These are phyloP conservation scores for Willisornis vidua DNA, from an alignment of 2,113 vertebrate species.

Conservation along the genomic window DNA sequence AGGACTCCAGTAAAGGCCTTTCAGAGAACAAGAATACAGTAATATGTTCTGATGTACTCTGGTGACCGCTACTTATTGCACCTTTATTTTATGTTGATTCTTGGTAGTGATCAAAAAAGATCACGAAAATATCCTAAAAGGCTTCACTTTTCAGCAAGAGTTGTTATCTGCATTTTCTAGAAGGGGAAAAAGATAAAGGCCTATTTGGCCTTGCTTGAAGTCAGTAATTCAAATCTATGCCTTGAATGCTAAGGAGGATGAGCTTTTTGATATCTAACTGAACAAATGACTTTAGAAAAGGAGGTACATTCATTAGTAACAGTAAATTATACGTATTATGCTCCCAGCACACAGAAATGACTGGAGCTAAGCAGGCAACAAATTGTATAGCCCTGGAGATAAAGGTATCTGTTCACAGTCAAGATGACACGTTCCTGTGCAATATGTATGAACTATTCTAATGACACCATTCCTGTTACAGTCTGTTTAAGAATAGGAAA, in stretches of 20 bases:
- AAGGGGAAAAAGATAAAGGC: not conserved
- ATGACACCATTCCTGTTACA: not conserved
- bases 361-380: conserved; percentile 3
- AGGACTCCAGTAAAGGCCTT: not conserved
- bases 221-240: conserved; percentile 17
- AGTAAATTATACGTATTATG: not conserved
- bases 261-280: not conserved
- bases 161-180: not conserved
- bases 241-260: not conserved
- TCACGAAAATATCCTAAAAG: not conserved
- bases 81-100: not conserved
- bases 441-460: not conserved
- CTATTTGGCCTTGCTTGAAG: not conserved
- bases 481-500: not conserved
- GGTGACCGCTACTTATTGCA: not conserved
- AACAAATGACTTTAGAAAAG: not conserved
- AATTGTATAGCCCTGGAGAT: not conserved
- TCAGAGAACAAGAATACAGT: not conserved
- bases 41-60: not conserved
- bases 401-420: not conserved
- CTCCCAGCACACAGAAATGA: not conserved
- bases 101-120: not conserved
- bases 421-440: not conserved
- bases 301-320: not conserved
- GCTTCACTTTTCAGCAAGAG: not conserved